A percentile compares a stretch with the other conserved stretches of the same genome.
These are phyloP conservation scores for Lithobius niger DNA, from an alignment of 1,140 invertebrate species.

Conservation along the genomic window DNA sequence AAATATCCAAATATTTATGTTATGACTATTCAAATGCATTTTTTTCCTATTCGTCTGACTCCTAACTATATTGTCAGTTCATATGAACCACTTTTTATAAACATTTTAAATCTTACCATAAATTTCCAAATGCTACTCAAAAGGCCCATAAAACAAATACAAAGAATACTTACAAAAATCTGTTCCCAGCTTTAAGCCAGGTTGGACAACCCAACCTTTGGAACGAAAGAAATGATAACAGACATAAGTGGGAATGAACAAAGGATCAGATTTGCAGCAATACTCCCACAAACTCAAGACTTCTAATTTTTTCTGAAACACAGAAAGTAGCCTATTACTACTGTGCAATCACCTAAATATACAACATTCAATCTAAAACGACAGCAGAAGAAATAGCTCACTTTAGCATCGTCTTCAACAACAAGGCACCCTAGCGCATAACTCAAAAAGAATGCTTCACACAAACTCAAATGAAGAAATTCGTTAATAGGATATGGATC, in stretches of 20 bases:
- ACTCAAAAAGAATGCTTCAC: conserved; percentile 67
- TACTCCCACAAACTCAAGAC: conserved; percentile 45
- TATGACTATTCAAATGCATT: too few species aligned
- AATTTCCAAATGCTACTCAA: too few species aligned
- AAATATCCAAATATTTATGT: too few species aligned
- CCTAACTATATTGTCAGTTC: too few species aligned
- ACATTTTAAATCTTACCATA: too few species aligned
- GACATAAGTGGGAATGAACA: conserved; percentile 59
- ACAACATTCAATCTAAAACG: conserved; percentile 20
- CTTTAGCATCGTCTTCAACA: conserved; percentile 28
- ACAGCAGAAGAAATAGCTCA: conserved; percentile 15
- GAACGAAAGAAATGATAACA: conserved; percentile 74
- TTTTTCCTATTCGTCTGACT: too few species aligned
- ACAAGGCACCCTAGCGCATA: conserved; percentile 58
- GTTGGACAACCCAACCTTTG: conserved; percentile 79
- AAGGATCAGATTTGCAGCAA: conserved; percentile 43
- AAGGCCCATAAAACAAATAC: too few species aligned
- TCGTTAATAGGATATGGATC: neutral
- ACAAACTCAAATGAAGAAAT: conserved; percentile 41
- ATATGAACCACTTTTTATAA: too few species aligned
- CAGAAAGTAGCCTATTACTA: too few species aligned
- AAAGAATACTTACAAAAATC: conserved; percentile 72
- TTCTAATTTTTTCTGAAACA: conserved; percentile 23
- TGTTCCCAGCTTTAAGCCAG: conserved; percentile 75
- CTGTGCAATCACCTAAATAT: neutral